Percentiles rank a stretch among this genome's conserved stretches.
Evolutionary conservation across 1,140 invertebrate genomes (phyloP).

Genomic region (Oryzaephilus surinamensis): DNA sequence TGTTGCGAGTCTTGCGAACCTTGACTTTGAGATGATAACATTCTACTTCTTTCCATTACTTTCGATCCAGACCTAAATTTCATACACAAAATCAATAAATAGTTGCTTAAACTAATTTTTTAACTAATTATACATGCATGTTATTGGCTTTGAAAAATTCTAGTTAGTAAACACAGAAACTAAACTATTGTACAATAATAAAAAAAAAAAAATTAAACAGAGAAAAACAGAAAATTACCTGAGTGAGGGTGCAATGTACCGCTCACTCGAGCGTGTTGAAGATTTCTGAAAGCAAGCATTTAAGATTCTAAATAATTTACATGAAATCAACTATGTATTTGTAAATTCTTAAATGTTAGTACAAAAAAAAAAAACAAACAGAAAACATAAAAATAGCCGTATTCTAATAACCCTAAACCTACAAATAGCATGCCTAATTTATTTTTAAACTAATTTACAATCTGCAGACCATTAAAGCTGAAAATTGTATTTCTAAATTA

Average conservation of each 20-base stretch:
- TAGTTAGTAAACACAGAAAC: no score
- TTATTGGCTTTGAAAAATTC: no score
- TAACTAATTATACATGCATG: no score
- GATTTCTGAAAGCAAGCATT: slow-evolving; percentile 28
- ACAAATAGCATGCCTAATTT: no score
- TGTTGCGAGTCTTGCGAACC: slow-evolving; percentile 7
- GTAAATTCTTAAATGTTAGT: no score
- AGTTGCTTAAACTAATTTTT: no score
- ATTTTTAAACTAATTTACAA: no score
- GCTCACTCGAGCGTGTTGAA: slow-evolving; percentile 23
- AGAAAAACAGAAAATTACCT: slow-evolving; percentile 24
- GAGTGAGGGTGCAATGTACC: slow-evolving; percentile 24
- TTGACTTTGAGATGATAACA: slow-evolving; percentile 38
- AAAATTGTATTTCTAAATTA: no score
- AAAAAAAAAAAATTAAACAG: neutral
- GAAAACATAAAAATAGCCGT: slow-evolving; percentile 9
- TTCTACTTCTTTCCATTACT: slow-evolving; percentile 51
- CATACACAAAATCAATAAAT: no score
- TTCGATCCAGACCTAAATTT: slow-evolving; percentile 60
- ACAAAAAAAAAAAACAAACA: slow-evolving; percentile 9
- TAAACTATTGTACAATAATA: no score
- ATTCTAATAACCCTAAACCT: slow-evolving; percentile 7
- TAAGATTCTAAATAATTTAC: no score
- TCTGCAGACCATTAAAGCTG: slow-evolving; percentile 24
- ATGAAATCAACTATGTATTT: no score